phyloP scores from a whole-genome alignment of 2,888 invertebrate genomes.

The Salpingus planirostris region DNA sequence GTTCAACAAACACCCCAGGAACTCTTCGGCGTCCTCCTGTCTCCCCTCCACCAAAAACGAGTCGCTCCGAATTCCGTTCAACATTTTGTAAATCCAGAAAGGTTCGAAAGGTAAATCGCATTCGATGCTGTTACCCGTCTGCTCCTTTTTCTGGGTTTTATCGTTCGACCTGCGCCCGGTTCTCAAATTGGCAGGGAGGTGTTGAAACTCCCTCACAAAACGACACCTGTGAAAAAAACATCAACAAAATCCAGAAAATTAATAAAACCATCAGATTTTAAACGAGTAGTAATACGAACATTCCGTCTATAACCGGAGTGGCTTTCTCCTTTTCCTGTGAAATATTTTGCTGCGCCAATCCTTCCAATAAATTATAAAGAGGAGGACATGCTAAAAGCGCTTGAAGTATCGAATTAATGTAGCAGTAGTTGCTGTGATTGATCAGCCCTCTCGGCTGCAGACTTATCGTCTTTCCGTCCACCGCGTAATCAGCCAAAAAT shows the following conservation, averaged over 20 bases:
- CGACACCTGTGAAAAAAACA: slow-evolving; percentile 52
- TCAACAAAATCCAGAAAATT: background rate
- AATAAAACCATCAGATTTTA: background rate
- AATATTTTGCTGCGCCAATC: slow-evolving; percentile 62
- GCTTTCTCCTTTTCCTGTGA: slow-evolving; percentile 42
- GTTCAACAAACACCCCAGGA: slow-evolving; percentile 85
- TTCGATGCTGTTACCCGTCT: slow-evolving; percentile 39
- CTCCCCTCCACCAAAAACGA: slow-evolving; percentile 73
- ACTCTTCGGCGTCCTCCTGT: slow-evolving; percentile 97
- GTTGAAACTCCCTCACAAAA: slow-evolving; percentile 70
- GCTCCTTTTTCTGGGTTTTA: slow-evolving; percentile 47
- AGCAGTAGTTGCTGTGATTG: slow-evolving; percentile 93
- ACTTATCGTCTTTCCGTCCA: slow-evolving; percentile 71
- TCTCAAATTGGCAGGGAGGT: slow-evolving; percentile 49
- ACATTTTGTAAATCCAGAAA: slow-evolving; percentile 74
- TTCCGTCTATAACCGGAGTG: slow-evolving; percentile 84
- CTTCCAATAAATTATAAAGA: slow-evolving; percentile 82
- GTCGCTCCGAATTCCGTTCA: slow-evolving; percentile 66
- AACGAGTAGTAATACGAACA: slow-evolving; percentile 58
- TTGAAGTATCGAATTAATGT: slow-evolving; percentile 91
- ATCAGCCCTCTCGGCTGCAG: slow-evolving; percentile 84
- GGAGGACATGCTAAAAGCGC: slow-evolving; percentile 91
- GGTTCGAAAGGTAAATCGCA: slow-evolving; percentile 84
- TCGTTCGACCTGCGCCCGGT: slow-evolving; percentile 39
- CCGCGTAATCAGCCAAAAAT: slow-evolving; percentile 62